Conservation (phyloP, 2,113 vertebrate genomes). For the Callocephalon fimbriatum region DNA sequence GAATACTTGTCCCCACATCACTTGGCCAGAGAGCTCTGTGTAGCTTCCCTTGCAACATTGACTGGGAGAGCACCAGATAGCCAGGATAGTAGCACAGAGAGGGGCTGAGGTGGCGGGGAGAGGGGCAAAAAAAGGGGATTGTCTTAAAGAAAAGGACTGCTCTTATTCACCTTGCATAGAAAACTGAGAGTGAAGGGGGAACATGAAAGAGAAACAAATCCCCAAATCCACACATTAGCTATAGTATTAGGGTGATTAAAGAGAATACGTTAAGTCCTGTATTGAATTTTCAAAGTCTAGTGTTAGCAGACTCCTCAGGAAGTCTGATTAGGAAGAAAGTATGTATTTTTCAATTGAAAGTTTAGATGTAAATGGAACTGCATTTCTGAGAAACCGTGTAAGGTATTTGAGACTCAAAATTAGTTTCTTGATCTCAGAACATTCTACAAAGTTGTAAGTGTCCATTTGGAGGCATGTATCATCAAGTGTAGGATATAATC, state of each 20-base stretch:
- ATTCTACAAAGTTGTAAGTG: not conserved
- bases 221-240: not conserved
- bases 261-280: not conserved
- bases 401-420: not conserved
- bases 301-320: not conserved
- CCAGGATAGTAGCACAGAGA: not conserved
- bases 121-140: not conserved
- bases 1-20: not conserved
- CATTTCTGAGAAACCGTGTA: not conserved
- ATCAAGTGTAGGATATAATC: not conserved
- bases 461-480: not conserved
- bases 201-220: not conserved
- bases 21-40: not conserved
- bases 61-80: not conserved
- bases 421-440: not conserved
- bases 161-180: not conserved
- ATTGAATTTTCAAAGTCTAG: not conserved
- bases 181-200: not conserved
- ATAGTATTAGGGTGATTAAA: not conserved
- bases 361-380: not conserved
- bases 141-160: not conserved
- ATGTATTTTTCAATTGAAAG: not conserved
- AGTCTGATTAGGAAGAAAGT: not conserved
- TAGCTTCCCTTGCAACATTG: not conserved
- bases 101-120: fast-evolving